Evolutionary conservation across 2,888 invertebrate genomes (phyloP), one percentile per base, ranked within the genome.

Genomic region (Lochmaea crataegi): DNA sequence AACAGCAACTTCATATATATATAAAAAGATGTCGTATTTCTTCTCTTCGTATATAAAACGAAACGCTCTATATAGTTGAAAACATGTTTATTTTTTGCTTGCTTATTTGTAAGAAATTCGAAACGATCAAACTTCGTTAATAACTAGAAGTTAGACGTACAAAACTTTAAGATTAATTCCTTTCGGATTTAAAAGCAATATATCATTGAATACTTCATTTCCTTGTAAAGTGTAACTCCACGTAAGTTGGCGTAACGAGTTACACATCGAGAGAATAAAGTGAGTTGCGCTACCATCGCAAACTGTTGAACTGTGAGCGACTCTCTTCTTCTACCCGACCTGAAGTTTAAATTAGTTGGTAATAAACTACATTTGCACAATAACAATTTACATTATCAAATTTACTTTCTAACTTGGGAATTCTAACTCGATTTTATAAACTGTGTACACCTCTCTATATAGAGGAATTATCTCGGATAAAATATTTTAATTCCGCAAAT

Each of bases 311-410:
- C 71, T 68, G 71, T 71, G 74, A 68, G 71, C 69, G 64, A 61
- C 32, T 38, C 32, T 38, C 32, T 38, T 38, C 32, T 74, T 67
- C 64, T 61, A 64, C 63, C 66, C 51, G 16, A 66, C 57, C 72
- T 70, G 58, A 73, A 75, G 70, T 75, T 75, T 73, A 73, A 75
- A 76, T 76, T 74, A 76, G 70, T 76, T 73, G 63, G 61, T 72
- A 71, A 74, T 73, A 70, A 71, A 76, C 73, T 68, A 71, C 70
- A 75, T 76, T 76, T 72, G 76, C 75, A 73, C 76, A 76, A 75
- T 76, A 75, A 76, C 72, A 72, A 74, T 76, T 76, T 76, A 68
- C 76, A 75, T 76, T 73, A 76, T 76, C 73, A 72, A 76, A 76
- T 76, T 76, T 68, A 65, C 57, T 41, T 32, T 11, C 38, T 68